Percentiles rank a stretch among this genome's conserved stretches.
Conservation (phyloP, 2,888 invertebrate species). For the Frankliniella fusca region DNA sequence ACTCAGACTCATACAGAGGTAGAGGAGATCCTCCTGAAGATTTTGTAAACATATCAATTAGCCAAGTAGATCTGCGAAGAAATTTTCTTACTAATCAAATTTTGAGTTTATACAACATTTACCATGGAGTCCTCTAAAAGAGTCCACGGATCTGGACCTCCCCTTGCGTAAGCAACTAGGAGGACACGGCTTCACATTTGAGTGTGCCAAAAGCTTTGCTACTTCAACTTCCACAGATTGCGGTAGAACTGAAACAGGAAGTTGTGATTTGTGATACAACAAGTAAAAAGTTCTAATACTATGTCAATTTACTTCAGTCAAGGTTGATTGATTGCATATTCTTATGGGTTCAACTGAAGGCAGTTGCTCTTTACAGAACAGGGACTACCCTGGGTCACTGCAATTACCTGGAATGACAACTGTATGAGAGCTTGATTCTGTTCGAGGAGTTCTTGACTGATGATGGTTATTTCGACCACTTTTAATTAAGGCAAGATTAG, state of each 20-base stretch:
- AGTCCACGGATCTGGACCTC: constrained; percentile 44
- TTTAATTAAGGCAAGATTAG: constrained; percentile 46
- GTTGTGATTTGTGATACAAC: background rate
- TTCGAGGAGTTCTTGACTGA: background rate
- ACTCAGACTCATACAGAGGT: constrained; percentile 30
- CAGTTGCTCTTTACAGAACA: no score
- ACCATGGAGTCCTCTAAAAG: constrained; percentile 41
- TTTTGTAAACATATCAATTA: background rate
- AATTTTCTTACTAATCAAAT: background rate
- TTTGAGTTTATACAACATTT: constrained; percentile 23
- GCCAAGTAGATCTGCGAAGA: background rate
- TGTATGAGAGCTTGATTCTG: constrained; percentile 32
- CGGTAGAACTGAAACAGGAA: constrained; percentile 36
- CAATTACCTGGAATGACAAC: constrained; percentile 37
- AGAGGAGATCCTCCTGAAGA: background rate
- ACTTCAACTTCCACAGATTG: constrained; percentile 39
- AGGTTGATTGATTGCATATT: no score
- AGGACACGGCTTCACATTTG: background rate
- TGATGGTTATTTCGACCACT: constrained; percentile 30
- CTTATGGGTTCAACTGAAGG: no score
- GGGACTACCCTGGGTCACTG: no score
- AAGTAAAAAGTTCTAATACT: no score
- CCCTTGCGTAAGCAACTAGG: background rate
- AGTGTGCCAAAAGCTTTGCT: constrained; percentile 37
- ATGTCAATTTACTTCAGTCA: no score